phyloP scores from a whole-genome alignment of 1,140 invertebrate genomes.

The Sarcophaga bullata region DNA sequence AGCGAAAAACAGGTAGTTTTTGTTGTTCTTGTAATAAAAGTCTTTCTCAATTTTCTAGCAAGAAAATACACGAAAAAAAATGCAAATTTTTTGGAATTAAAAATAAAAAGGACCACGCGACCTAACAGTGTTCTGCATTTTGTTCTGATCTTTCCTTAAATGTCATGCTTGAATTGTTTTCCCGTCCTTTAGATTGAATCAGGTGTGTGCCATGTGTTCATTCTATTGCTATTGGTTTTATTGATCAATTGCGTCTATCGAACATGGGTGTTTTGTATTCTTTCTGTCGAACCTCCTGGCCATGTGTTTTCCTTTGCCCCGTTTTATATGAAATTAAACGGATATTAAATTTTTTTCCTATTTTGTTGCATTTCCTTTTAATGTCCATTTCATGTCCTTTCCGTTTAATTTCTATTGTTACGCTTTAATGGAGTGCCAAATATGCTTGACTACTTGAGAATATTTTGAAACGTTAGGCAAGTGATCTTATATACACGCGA shows the following conservation, averaged over 20 bases:
- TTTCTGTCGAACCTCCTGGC: background rate
- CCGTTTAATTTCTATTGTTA: background rate
- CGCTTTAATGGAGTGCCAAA: slow-evolving; percentile 25
- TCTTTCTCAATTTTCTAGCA: background rate
- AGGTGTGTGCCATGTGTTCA: slow-evolving; percentile 12
- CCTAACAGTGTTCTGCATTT: background rate
- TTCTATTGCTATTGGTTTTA: slow-evolving; percentile 2
- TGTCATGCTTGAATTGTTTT: background rate
- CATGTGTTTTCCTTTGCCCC: background rate
- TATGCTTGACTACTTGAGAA: slow-evolving; percentile 13
- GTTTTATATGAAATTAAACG: background rate
- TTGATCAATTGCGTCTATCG: background rate
- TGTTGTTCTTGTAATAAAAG: background rate
- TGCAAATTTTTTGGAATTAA: no score
- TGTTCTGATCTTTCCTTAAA: background rate
- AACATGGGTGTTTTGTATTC: background rate
- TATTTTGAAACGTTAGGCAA: background rate
- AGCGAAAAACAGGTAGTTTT: background rate
- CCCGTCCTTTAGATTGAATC: background rate
- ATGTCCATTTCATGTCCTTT: slow-evolving; percentile 20
- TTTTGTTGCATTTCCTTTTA: background rate
- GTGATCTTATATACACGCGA: background rate
- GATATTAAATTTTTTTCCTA: background rate
- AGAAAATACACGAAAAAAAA: background rate
- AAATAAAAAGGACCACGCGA: background rate